A percentile compares a stretch with the other conserved stretches of the same genome.
These are phyloP conservation scores for Proctacanthus coquilletti DNA, from an alignment of 1,140 invertebrate genomes.

Conservation along the genomic window DNA sequence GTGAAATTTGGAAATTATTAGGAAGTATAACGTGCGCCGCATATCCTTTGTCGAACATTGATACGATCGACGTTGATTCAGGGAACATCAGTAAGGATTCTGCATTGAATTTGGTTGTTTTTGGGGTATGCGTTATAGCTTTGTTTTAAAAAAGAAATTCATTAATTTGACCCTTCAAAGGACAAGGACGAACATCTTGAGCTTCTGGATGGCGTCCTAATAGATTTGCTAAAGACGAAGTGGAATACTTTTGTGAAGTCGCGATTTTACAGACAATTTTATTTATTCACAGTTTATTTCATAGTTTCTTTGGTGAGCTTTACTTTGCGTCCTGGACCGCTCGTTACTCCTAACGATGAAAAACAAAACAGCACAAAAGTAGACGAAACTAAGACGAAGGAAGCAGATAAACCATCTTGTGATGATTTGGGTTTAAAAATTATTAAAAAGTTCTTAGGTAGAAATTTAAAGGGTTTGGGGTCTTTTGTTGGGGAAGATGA, in stretches of 20 bases:
- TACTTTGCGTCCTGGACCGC: slow-evolving; percentile 69
- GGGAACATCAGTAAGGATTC: slow-evolving; percentile 88
- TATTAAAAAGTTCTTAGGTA: no score
- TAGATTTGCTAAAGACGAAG: slow-evolving; percentile 89
- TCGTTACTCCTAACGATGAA: no score
- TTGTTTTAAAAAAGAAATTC: slow-evolving; percentile 2
- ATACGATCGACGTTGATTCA: slow-evolving; percentile 84
- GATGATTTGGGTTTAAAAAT: no score
- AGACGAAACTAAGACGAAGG: no score
- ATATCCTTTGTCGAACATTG: slow-evolving; percentile 89
- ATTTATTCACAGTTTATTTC: slow-evolving; percentile 80
- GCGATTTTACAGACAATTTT: slow-evolving; percentile 85
- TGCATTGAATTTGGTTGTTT: slow-evolving; percentile 93
- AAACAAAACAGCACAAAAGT: no score
- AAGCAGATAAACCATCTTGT: no score
- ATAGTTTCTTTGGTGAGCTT: slow-evolving; percentile 75
- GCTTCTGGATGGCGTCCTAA: slow-evolving; percentile 85
- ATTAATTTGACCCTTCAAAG: slow-evolving; percentile 33
- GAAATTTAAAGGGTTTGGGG: no score
- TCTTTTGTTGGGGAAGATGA: no score
- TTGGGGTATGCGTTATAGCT: slow-evolving; percentile 55
- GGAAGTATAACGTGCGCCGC: slow-evolving; percentile 91
- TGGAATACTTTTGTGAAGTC: slow-evolving; percentile 96
- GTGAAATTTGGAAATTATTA: slow-evolving; percentile 27
- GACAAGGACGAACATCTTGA: slow-evolving; percentile 90